Conservation (phyloP, 2,888 invertebrate genomes). For the Nomada fabriciana region DNA sequence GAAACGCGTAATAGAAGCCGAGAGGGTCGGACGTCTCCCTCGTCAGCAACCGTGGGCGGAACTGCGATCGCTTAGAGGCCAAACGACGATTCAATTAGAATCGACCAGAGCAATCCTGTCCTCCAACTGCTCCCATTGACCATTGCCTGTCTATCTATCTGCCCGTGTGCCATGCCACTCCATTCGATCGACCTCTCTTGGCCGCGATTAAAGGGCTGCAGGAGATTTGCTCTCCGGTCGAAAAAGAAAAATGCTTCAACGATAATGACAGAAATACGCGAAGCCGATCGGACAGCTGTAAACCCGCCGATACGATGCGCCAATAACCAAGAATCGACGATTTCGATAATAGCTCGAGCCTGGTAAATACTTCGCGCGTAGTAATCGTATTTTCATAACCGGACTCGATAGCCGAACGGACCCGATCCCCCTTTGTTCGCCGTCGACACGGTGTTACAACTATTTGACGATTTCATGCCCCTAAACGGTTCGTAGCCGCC, state of each 20-base stretch:
- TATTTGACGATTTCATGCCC: constrained; percentile 54
- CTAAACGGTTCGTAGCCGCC: constrained; percentile 46
- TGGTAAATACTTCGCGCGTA: constrained; percentile 43
- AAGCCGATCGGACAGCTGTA: neutral
- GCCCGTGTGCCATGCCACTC: constrained; percentile 66
- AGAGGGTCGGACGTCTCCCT: constrained; percentile 67
- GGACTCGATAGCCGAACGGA: constrained; percentile 19
- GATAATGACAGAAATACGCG: constrained; percentile 39
- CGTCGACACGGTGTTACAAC: constrained; percentile 36
- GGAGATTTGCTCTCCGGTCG: constrained; percentile 32
- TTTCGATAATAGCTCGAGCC: constrained; percentile 4
- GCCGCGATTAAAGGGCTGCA: constrained; percentile 74
- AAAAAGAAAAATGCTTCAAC: constrained; percentile 16
- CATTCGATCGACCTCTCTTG: constrained; percentile 75
- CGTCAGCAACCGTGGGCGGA: constrained; percentile 71
- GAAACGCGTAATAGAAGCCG: constrained; percentile 66
- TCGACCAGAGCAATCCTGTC: constrained; percentile 81
- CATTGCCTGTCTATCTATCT: constrained; percentile 55
- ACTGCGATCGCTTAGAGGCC: constrained; percentile 80
- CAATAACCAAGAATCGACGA: constrained; percentile 8
- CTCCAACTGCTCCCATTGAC: constrained; percentile 77
- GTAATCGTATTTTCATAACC: constrained; percentile 55
- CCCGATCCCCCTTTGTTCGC: constrained; percentile 36
- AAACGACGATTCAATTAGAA: constrained; percentile 84
- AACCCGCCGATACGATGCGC: neutral